Conservation (phyloP, 2,797 vertebrate genomes). For the Trachops cirrhosus region DNA sequence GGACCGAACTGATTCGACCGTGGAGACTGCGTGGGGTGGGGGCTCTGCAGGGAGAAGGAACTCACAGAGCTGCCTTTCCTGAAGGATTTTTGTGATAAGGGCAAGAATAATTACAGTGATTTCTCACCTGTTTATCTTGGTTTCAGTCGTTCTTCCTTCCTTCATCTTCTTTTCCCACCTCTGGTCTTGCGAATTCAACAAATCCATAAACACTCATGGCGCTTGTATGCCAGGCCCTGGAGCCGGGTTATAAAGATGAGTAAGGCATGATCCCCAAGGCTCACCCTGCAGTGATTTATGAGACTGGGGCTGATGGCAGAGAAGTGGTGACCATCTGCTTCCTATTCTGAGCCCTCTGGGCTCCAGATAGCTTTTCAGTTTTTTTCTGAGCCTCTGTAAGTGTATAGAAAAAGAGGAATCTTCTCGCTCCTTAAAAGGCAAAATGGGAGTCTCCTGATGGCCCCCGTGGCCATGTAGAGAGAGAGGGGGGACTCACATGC, state of each 20-base stretch:
- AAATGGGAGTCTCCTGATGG: not conserved
- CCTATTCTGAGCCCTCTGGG: not conserved
- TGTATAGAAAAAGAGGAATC: not conserved
- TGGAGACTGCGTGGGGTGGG: not conserved
- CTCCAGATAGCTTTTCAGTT: not conserved
- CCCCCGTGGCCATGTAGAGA: not conserved
- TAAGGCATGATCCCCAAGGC: not conserved
- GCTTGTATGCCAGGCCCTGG: not conserved
- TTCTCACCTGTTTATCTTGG: not conserved
- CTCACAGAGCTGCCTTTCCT: not conserved
- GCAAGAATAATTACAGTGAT: rapidly evolving
- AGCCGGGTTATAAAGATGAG: not conserved
- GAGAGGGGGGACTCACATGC: not conserved
- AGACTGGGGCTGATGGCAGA: not conserved
- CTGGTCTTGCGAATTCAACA: not conserved
- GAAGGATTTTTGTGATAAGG: not conserved
- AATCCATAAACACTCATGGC: not conserved
- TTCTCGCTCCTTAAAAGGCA: not conserved
- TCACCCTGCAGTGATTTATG: not conserved
- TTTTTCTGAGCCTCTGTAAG: not conserved
- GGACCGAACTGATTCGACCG: not conserved
- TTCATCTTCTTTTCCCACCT: not conserved
- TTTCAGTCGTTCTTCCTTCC: not conserved
- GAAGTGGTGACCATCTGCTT: not conserved
- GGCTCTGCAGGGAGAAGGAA: not conserved